Evolutionary conservation across 2,797 vertebrate genomes (phyloP), one percentile per base, ranked within the genome.

Genomic region (Dendrocincla fuliginosa): DNA sequence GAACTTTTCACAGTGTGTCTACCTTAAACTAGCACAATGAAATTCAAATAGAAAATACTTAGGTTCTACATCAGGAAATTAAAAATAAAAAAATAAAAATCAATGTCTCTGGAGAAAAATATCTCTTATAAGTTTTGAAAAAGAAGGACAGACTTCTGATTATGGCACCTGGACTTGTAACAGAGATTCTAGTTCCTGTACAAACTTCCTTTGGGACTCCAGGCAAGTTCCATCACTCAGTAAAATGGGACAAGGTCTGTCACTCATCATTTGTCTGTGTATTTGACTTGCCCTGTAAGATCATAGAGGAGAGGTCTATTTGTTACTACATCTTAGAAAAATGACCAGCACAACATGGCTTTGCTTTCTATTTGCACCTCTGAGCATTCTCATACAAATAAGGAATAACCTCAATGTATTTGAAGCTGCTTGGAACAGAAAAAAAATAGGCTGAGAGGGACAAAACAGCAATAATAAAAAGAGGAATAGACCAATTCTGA

Each of bases 41-140:
- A 89, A 80, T 77, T 52, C 1, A 67, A 7, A 60, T 77, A n/a
- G n/a, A 90, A 94, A 94, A 85, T 59, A 82, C 67, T 70, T 76
- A 69, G 18, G 13, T 76, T 55, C 28, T 28, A n/a, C 37, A 41
- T 32, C 23, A 78, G 37, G 65, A 91, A 85, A 88, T 42, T 47
- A 19, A 65, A 35, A 30, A 59, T 39, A 69, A 53, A 59, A 23
- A 16, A 44, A 20, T 20, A 44, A 20, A 19, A 59, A 18, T 13
- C 11, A 39, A 2, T 2, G 3, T 67, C 49, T 52, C 68, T 47
- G n/a, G 47, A 77, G 68, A 83, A 68, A 91, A 95, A 71, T 22
- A 50, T 46, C 33, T 80, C 56, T 57, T 81, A 68, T 83, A 87
- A 77, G 56, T 52, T 89, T 69, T 77, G 57, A 35, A 87, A 64